phyloP scores from a whole-genome alignment of 2,797 vertebrate species.

The Amniataba percoides region DNA sequence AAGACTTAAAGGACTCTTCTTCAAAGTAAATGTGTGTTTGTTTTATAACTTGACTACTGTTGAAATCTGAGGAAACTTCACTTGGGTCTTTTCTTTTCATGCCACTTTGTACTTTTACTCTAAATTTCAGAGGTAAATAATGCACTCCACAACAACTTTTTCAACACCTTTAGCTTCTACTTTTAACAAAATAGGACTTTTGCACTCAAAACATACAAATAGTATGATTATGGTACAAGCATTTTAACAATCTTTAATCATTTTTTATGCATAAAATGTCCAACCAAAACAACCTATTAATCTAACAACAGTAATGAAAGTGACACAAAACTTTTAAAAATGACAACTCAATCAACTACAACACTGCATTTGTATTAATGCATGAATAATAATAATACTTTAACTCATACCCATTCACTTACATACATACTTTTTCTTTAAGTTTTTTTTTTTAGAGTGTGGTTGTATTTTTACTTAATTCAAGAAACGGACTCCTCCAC shows the following conservation, averaged over 20 bases:
- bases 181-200: background rate
- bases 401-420: no score
- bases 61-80: background rate
- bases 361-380: background rate
- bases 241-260: background rate
- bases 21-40: background rate
- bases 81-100: background rate
- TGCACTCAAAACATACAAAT: background rate
- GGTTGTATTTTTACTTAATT: no score
- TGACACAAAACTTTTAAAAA: background rate
- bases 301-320: background rate
- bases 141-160: background rate
- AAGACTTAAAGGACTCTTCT: background rate
- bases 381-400: background rate
- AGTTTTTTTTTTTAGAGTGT: no score
- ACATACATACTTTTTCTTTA: no score
- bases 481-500: no score
- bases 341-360: background rate
- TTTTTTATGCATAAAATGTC: background rate
- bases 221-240: background rate
- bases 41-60: background rate
- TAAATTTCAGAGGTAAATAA: background rate
- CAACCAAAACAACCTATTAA: no score
- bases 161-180: background rate
- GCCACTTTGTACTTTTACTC: background rate